phyloP scores from a whole-genome alignment of 1,140 invertebrate genomes.

The Alviniconcha marisindica region DNA sequence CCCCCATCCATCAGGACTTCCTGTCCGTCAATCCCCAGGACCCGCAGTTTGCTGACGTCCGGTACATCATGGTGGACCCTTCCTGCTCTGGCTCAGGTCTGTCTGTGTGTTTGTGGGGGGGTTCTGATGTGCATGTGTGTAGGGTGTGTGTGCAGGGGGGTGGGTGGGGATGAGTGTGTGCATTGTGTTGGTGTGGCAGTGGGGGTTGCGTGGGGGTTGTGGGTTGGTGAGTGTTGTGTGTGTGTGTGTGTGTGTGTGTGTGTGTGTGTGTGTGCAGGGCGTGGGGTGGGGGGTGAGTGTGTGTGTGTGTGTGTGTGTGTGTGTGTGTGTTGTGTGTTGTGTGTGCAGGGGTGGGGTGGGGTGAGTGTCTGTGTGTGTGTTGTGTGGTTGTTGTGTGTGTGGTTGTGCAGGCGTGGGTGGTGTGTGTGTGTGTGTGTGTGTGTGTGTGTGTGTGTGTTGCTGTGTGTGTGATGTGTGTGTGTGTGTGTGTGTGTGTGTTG shows the following conservation, averaged over 20 bases:
- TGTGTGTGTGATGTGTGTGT: too few species aligned
- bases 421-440: too few species aligned
- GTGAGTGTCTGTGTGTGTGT: not conserved
- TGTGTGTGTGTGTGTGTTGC: too few species aligned
- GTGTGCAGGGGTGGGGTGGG: too few species aligned
- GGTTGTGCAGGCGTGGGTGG: too few species aligned
- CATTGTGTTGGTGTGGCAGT: not conserved
- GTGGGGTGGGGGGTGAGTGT: not conserved
- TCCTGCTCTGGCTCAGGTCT: conserved; percentile 96
- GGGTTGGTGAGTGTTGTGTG: not conserved
- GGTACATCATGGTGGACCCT: conserved; percentile 96
- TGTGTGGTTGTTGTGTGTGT: too few species aligned
- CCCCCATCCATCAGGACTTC: conserved; percentile 84
- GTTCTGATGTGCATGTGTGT: not conserved
- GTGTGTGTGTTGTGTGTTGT: too few species aligned
- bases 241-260: not conserved
- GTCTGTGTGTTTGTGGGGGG: not conserved
- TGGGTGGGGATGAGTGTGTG: not conserved
- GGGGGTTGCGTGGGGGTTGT: too few species aligned
- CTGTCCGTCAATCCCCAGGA: conserved; percentile 80
- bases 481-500: too few species aligned
- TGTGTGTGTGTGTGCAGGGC: not conserved
- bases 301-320: too few species aligned
- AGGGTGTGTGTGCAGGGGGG: not conserved
- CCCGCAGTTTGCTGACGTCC: conserved; percentile 81